Base-by-base conservation (phyloP, 2,888 invertebrate species). In the Idaea dimidiata region DNA sequence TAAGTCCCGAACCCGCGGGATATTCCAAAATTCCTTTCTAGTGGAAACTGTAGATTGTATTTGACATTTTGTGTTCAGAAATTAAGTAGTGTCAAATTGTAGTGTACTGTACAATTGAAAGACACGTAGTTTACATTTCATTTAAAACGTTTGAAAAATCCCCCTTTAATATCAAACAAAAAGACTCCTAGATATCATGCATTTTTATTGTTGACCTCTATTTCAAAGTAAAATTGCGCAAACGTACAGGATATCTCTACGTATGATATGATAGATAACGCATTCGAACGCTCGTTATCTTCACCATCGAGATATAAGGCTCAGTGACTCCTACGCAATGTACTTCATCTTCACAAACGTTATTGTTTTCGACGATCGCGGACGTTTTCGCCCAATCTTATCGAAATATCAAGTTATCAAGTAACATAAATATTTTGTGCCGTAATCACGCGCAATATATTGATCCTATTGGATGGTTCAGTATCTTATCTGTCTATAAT, bases 371-470 rank as follows among this genome's bases (percentile, higher is more conserved):
- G 73, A 72, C 79, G 72, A 78, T 83, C 84, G 83, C 81, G 83
- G 80, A 77, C 76, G 68, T 75, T 73, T 24, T 77, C 77, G 64
- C 64, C 66, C 72, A 79, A 85, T 84, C 83, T 89, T 87, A 88
- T 89, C 87, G 81, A 84, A 77, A 72, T 65, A 14, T 14, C 14
- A 8, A 84, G 77, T 72, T 65, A 14, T 14, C 14, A 8, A 43
- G 14, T 43, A 8, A 43, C 74, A 79, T 72, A 79, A 77, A 79
- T 73, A 82, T 85, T 83, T 83, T 83, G 80, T 70, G 69, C 76
- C 57, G 43, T 43, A 88, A 89, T 91, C 89, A 90, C 89, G 89
- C 86, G 88, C 83, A 75, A 68, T 75, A 71, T 75, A 78, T 80
- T 82, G 79, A 80, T 78, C 72, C 79, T 71, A 86, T 85, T 86